phyloP scores from a whole-genome alignment of 2,888 invertebrate species.

The Graphium colonna region DNA sequence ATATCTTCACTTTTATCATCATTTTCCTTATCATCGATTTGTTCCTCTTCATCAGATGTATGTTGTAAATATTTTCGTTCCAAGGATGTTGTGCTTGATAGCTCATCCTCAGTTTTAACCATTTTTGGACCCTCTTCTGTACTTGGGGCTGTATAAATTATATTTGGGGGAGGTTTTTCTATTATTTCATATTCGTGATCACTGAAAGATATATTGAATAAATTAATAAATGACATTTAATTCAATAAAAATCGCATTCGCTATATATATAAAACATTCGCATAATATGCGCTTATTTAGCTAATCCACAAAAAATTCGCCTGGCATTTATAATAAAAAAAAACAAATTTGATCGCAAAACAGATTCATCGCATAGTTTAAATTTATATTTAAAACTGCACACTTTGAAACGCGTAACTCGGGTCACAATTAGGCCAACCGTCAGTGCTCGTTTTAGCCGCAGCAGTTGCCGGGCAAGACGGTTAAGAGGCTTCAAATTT shows the following conservation, averaged over 20 bases:
- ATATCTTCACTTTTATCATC: constrained; percentile 50
- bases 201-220: constrained; percentile 71
- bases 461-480: constrained; percentile 67
- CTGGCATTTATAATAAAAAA: constrained; percentile 26
- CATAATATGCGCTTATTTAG: not conserved
- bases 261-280: constrained; percentile 4
- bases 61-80: constrained; percentile 72
- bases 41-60: constrained; percentile 73
- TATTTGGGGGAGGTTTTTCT: constrained; percentile 82
- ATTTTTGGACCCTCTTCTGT: constrained; percentile 57
- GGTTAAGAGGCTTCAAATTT: constrained; percentile 48
- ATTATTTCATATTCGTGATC: constrained; percentile 97
- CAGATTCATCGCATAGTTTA: constrained; percentile 47
- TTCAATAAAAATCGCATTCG: constrained; percentile 19
- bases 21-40: constrained; percentile 54
- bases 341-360: constrained; percentile 49
- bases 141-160: constrained; percentile 56
- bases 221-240: not conserved
- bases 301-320: constrained; percentile 34
- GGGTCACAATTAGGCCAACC: constrained; percentile 76
- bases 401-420: constrained; percentile 49
- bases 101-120: constrained; percentile 70
- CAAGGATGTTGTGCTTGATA: constrained; percentile 72
- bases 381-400: constrained; percentile 71
- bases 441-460: constrained; percentile 74